Percentiles rank a stretch among this genome's conserved stretches.
These are phyloP conservation scores for Panurus biarmicus DNA, from an alignment of 2,113 vertebrate genomes.

Conservation along the genomic window DNA sequence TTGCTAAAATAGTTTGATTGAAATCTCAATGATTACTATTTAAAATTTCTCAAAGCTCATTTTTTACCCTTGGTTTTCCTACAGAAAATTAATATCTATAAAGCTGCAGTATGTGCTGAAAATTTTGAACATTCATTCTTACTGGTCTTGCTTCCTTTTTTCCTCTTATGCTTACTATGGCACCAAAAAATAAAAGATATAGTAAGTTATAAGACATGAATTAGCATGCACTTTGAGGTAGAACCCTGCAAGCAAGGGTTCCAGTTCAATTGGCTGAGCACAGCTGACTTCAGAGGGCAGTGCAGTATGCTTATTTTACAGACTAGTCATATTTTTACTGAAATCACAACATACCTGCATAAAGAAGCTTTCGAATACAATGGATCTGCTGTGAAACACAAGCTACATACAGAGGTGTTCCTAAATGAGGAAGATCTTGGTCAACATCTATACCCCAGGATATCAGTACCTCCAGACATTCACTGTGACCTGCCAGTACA, in stretches of 20 bases:
- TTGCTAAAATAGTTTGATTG: background rate
- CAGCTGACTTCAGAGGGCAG: background rate
- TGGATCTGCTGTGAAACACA: conserved; percentile 84
- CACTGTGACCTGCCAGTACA: conserved; percentile 80
- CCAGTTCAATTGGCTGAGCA: background rate
- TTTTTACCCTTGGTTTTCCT: background rate
- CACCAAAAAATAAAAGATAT: background rate
- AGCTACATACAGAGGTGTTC: conserved; percentile 89
- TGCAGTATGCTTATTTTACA: background rate
- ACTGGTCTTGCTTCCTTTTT: background rate
- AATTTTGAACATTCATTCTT: background rate
- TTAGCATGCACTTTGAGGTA: background rate
- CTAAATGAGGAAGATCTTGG: conserved; percentile 87
- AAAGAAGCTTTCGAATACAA: conserved; percentile 86
- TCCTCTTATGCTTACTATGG: background rate
- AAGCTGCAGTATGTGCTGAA: background rate
- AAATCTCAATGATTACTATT: background rate
- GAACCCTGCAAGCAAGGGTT: background rate
- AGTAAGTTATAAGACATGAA: background rate
- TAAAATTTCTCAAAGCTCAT: background rate
- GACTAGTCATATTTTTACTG: background rate
- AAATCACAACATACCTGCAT: conserved; percentile 77
- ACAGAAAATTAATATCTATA: background rate
- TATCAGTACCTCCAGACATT: conserved; percentile 86
- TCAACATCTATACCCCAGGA: conserved; percentile 91